Evolutionary conservation across 2,113 vertebrate species (phyloP).

Genomic region (Cynoglossus semilaevis): DNA sequence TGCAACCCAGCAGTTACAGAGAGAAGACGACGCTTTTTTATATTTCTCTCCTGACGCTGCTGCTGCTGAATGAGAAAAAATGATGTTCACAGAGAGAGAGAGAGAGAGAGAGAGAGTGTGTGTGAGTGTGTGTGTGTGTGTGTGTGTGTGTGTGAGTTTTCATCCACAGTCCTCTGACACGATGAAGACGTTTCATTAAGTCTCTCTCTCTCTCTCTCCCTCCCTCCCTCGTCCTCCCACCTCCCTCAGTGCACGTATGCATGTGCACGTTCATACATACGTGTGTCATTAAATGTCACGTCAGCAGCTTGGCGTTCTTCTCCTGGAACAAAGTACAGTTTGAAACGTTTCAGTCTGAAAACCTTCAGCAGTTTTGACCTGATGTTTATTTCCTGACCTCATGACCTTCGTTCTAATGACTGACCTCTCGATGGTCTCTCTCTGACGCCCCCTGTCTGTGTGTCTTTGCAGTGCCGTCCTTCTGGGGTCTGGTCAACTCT

Average conservation of each 20-base stretch:
- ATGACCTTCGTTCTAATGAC: no score
- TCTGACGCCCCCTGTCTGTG: constrained; percentile 1
- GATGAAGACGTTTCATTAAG: constrained; percentile 11
- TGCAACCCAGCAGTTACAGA: not conserved
- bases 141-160: not conserved
- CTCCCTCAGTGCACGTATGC: not conserved
- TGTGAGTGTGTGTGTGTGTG: no score
- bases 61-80: no score
- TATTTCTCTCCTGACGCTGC: not conserved
- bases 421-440: not conserved
- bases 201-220: constrained; percentile 1
- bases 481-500: constrained; percentile 99
- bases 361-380: no score
- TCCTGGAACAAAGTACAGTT: not conserved
- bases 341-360: no score
- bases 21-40: not conserved
- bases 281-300: no score
- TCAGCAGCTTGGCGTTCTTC: not conserved
- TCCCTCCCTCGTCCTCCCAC: not conserved
- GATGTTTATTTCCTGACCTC: no score
- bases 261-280: no score
- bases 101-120: no score
- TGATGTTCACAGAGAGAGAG: no score
- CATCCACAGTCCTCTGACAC: no score
- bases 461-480: constrained; percentile 88